A percentile compares a stretch with the other conserved stretches of the same genome.
Evolutionary conservation across 1,140 invertebrate genomes (phyloP).

Genomic region (Drosophila subobscura): DNA sequence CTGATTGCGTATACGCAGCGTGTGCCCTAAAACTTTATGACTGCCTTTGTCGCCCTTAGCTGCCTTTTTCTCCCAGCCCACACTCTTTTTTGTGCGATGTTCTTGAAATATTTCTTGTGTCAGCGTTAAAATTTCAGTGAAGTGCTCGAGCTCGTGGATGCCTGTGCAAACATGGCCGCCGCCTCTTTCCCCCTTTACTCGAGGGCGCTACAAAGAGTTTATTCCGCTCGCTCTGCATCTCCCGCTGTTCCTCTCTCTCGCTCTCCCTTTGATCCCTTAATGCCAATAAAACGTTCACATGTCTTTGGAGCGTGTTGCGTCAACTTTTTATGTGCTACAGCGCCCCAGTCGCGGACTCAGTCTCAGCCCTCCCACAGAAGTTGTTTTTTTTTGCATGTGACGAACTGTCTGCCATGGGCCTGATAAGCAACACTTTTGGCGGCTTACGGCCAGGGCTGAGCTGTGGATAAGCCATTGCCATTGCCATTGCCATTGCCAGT

Average conservation of each 20-base stretch:
- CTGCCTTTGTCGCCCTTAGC: constrained; percentile 54
- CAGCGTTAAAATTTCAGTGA: constrained; percentile 75
- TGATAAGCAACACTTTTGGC: constrained; percentile 67
- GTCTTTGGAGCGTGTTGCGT: constrained; percentile 73
- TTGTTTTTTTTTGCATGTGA: constrained; percentile 73
- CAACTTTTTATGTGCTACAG: constrained; percentile 63
- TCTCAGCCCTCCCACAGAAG: neutral
- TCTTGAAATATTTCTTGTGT: constrained; percentile 79
- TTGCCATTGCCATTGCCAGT: constrained; percentile 8
- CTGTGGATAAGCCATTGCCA: constrained; percentile 43
- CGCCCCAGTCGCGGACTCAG: neutral
- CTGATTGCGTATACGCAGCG: constrained; percentile 80
- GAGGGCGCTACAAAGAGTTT: constrained; percentile 76
- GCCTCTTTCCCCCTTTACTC: constrained; percentile 55
- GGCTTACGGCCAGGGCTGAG: constrained; percentile 52
- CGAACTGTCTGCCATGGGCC: constrained; percentile 50
- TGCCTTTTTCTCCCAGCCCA: constrained; percentile 21
- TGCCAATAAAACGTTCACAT: constrained; percentile 81
- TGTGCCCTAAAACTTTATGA: constrained; percentile 65
- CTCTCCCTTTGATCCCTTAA: constrained; percentile 75
- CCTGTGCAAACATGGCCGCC: constrained; percentile 70
- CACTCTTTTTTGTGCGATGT: constrained; percentile 15
- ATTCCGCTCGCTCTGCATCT: neutral
- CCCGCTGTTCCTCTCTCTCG: neutral
- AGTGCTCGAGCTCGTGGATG: constrained; percentile 58